A percentile compares a stretch with the other conserved stretches of the same genome.
Conservation (phyloP, 2,113 vertebrate genomes). For the Strix aluco region DNA sequence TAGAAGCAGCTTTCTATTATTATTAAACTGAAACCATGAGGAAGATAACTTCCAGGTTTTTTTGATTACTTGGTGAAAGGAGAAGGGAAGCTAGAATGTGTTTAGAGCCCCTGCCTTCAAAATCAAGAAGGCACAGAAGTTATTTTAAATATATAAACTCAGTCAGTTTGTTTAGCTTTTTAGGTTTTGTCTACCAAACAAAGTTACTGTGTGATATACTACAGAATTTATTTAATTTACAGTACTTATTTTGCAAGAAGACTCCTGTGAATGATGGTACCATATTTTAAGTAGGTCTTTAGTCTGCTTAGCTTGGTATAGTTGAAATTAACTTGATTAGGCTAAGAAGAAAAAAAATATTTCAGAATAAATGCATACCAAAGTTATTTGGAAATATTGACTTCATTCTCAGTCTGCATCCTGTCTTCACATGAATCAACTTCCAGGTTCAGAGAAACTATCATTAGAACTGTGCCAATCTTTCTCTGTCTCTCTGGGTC, state of each 20-base stretch:
- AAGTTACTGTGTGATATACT: not conserved
- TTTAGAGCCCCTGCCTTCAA: not conserved
- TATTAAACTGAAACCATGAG: not conserved
- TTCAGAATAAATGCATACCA: not conserved
- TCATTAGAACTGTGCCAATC: not conserved
- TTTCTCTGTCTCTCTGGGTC: not conserved
- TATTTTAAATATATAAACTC: not conserved
- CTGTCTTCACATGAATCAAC: not conserved
- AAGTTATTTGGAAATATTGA: not conserved
- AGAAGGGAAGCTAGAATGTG: not conserved
- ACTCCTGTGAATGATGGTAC: not conserved
- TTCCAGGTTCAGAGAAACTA: not conserved
- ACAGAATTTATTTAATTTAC: not conserved
- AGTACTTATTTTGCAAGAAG: not conserved
- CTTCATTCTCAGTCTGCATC: not conserved
- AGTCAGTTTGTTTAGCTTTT: not conserved
- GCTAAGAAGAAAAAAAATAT: not conserved
- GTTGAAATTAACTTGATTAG: slow-evolving; percentile 22
- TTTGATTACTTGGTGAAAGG: not conserved
- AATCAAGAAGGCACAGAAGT: not conserved
- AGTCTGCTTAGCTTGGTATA: not conserved
- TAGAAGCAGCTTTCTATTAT: not conserved
- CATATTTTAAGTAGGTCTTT: not conserved
- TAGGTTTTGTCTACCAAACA: not conserved
- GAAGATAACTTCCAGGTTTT: not conserved